Conservation (phyloP, 2,888 invertebrate genomes). For the Nezara viridula region DNA sequence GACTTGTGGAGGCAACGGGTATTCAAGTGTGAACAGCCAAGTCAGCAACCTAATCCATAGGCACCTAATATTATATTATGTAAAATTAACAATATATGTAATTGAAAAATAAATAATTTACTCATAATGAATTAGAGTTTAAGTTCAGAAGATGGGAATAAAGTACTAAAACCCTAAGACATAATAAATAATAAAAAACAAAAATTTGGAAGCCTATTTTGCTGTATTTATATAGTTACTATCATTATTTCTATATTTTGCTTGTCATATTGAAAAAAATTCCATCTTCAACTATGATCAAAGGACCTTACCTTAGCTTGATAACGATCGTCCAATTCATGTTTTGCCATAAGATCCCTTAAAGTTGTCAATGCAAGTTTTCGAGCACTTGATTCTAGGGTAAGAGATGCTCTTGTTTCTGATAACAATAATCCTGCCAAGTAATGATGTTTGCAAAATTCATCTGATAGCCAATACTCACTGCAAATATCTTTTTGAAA, state of each 20-base stretch:
- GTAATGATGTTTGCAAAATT: constrained; percentile 93
- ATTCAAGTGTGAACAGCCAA: too few species aligned
- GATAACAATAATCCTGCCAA: constrained; percentile 88
- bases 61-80: too few species aligned
- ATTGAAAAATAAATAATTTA: not conserved
- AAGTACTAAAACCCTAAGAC: not conserved
- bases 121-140: too few species aligned
- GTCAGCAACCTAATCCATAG: too few species aligned
- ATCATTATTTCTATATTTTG: too few species aligned
- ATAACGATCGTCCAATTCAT: constrained; percentile 93
- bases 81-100: too few species aligned
- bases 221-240: too few species aligned
- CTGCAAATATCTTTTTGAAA: constrained; percentile 60
- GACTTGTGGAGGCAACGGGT: too few species aligned
- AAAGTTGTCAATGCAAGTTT: constrained; percentile 84
- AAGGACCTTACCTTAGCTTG: constrained; percentile 79
- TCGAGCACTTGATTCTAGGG: constrained; percentile 87
- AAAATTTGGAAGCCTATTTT: not conserved
- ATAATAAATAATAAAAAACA: not conserved
- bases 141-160: not conserved
- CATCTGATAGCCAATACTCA: constrained; percentile 80
- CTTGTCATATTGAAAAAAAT: constrained; percentile 30
- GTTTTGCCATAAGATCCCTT: constrained; percentile 91
- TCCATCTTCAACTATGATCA: not conserved
- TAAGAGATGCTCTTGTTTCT: constrained; percentile 88